Conservation (phyloP, 2,113 vertebrate species). For the Megaceryle maxima region DNA sequence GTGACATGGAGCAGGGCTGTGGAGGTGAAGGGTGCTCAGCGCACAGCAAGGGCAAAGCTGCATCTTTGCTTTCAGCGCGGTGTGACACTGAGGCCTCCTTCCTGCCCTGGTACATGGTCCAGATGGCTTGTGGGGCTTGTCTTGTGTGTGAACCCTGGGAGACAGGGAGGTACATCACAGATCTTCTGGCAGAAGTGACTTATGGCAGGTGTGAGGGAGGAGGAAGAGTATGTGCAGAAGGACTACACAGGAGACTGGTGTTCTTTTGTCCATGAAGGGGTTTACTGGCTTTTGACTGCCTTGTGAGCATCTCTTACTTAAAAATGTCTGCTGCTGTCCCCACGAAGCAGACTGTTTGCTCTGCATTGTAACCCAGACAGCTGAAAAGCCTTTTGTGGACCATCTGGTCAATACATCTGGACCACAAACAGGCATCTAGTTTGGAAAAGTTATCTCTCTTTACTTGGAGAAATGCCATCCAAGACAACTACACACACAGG, state of each 20-base stretch:
- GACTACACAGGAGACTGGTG: accelerated
- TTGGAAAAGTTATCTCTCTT: neutral
- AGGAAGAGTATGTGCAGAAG: neutral
- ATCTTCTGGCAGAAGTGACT: neutral
- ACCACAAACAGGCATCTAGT: neutral
- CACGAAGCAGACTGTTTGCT: neutral
- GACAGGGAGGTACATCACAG: neutral
- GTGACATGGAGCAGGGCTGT: neutral
- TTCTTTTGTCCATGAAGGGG: neutral
- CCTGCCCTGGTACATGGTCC: neutral
- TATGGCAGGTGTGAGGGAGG: accelerated
- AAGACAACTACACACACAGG: neutral
- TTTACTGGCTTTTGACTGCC: neutral
- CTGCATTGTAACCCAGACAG: neutral
- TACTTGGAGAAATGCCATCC: neutral
- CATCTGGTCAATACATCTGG: neutral
- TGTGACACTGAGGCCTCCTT: neutral
- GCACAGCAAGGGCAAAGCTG: neutral
- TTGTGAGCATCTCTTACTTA: neutral
- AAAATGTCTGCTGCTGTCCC: neutral
- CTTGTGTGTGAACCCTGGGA: neutral
- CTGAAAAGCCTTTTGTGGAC: neutral
- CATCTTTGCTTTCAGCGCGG: accelerated
- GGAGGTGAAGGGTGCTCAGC: neutral
- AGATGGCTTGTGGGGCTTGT: neutral